Conservation (phyloP, 2,888 invertebrate genomes). For the Laothoe populi region DNA sequence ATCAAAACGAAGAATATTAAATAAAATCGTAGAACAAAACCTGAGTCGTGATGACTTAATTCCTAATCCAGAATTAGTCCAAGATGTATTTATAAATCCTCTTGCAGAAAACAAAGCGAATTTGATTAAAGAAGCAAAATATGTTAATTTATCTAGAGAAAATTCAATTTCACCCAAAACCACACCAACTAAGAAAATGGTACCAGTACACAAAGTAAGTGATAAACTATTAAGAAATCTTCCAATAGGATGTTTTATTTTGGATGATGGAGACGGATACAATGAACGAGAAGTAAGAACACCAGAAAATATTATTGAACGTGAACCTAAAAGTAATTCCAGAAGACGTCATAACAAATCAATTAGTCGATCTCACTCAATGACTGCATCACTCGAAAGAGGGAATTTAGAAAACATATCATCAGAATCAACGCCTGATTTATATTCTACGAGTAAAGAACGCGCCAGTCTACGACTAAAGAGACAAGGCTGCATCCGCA, state of each 20-base stretch:
- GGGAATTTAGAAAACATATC: slow-evolving; percentile 55
- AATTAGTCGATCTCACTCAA: slow-evolving; percentile 68
- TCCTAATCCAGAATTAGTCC: slow-evolving; percentile 60
- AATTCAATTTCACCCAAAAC: slow-evolving; percentile 75
- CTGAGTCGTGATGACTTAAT: slow-evolving; percentile 58
- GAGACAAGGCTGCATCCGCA: slow-evolving; percentile 84
- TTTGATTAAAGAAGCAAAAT: slow-evolving; percentile 75
- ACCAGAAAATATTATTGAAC: slow-evolving; percentile 61
- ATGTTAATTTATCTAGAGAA: slow-evolving; percentile 74
- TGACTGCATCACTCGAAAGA: slow-evolving; percentile 60
- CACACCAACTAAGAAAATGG: slow-evolving; percentile 65
- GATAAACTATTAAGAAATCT: slow-evolving; percentile 73
- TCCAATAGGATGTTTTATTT: slow-evolving; percentile 76
- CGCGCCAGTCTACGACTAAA: slow-evolving; percentile 70
- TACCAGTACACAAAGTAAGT: slow-evolving; percentile 65
- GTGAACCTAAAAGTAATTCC: slow-evolving; percentile 39
- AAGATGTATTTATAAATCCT: slow-evolving; percentile 74
- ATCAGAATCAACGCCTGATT: slow-evolving; percentile 73
- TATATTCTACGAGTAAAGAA: slow-evolving; percentile 57
- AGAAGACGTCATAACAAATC: slow-evolving; percentile 43
- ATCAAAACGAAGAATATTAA: slow-evolving; percentile 68
- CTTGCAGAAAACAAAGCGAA: slow-evolving; percentile 72
- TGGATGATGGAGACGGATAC: slow-evolving; percentile 77
- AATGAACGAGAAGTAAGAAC: slow-evolving; percentile 81
- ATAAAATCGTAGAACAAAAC: slow-evolving; percentile 48